Conservation (phyloP, 2,888 invertebrate species). For the Eupsilia transversa region DNA sequence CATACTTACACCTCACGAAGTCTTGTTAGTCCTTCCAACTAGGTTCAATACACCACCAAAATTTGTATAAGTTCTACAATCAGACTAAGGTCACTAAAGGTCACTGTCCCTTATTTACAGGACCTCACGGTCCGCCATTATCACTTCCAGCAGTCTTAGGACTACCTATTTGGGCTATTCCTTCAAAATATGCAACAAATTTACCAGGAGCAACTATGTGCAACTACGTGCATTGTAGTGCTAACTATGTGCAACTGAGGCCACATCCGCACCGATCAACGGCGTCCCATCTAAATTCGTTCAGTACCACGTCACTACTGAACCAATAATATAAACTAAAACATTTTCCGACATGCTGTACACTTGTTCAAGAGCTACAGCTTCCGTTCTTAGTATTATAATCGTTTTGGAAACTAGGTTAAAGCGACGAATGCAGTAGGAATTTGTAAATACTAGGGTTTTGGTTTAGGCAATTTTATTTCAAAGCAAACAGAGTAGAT, state of each 20-base stretch:
- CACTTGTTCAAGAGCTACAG: conserved; percentile 31
- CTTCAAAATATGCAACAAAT: background rate
- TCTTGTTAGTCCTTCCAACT: conserved; percentile 7
- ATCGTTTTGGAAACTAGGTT: conserved; percentile 46
- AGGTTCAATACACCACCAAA: conserved; percentile 6
- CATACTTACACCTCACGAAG: conserved; percentile 27
- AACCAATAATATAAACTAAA: conserved; percentile 46
- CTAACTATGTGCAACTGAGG: conserved; percentile 45
- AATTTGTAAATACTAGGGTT: conserved; percentile 29
- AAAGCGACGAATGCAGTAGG: conserved; percentile 5
- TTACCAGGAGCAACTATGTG: conserved; percentile 10
- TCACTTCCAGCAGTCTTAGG: background rate
- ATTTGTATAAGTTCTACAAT: background rate
- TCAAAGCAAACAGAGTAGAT: no score
- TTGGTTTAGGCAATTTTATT: background rate
- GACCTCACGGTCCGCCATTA: no score
- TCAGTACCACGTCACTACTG: conserved; percentile 42
- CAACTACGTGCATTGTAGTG: conserved; percentile 18
- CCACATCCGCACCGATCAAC: conserved; percentile 52
- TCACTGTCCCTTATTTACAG: conserved; percentile 5
- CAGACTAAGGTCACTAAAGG: conserved; percentile 6
- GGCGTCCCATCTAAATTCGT: conserved; percentile 56
- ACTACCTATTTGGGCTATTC: background rate
- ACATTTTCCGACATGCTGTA: conserved; percentile 50
- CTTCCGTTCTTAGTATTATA: conserved; percentile 28